Evolutionary conservation across 2,797 vertebrate genomes (phyloP).

Genomic region (Calcarius lapponicus): DNA sequence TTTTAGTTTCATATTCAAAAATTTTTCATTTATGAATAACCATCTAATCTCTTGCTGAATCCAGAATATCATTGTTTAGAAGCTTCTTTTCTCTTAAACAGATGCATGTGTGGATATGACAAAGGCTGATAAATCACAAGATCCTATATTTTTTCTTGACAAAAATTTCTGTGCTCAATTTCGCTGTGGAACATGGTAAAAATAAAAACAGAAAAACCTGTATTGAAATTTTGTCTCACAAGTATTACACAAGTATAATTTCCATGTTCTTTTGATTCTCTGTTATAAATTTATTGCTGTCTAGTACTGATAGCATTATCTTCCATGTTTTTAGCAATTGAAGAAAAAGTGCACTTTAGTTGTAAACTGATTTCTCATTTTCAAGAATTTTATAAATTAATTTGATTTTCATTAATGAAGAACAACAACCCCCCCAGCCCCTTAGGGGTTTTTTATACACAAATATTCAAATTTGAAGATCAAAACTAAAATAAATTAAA

Average conservation of each 20-base stretch:
- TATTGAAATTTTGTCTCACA: neutral
- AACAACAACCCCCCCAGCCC: accelerated
- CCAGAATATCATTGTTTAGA: neutral
- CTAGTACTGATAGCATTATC: neutral
- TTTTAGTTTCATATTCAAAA: neutral
- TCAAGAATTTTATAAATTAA: neutral
- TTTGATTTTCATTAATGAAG: neutral
- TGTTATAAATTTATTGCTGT: neutral
- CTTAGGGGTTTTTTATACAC: neutral
- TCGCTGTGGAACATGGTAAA: neutral
- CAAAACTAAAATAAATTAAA: neutral
- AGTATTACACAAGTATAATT: neutral
- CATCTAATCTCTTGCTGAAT: neutral
- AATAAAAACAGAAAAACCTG: neutral
- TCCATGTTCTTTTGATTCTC: neutral
- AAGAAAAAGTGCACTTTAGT: neutral
- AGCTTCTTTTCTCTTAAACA: neutral
- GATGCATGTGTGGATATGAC: neutral
- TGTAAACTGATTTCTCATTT: neutral
- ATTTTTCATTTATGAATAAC: neutral
- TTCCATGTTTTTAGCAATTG: neutral
- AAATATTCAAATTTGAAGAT: neutral
- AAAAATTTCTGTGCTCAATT: neutral
- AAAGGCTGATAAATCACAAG: neutral
- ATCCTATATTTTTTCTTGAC: neutral